Percentiles rank a stretch among this genome's conserved stretches.
These are phyloP conservation scores for Lucifuga dentata DNA, from an alignment of 2,113 vertebrate genomes.

Conservation along the genomic window DNA sequence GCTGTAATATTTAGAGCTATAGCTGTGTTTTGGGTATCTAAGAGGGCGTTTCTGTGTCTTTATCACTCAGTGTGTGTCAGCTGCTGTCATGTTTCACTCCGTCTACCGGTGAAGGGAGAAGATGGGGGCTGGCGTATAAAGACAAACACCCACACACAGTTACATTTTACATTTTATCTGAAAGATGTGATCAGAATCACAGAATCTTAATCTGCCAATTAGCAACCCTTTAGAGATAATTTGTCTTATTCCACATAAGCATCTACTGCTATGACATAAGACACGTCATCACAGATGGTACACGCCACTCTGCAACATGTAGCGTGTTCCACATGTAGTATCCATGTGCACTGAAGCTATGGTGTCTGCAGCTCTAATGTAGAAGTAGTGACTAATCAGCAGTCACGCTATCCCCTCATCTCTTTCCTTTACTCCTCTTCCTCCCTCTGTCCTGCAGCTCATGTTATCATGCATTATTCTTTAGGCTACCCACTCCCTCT, in stretches of 20 bases:
- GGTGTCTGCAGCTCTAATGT: constrained; percentile 10
- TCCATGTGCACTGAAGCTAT: constrained; percentile 5
- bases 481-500: constrained; percentile 80
- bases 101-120: constrained; percentile 1
- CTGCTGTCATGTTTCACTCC: constrained; percentile 40
- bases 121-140: background rate
- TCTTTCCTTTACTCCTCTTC: constrained; percentile 14
- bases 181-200: constrained; percentile 12
- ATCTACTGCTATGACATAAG: no score
- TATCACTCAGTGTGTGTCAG: constrained; percentile 17
- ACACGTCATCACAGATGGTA: no score
- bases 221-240: no score
- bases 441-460: constrained; percentile 33
- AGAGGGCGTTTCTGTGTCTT: constrained; percentile 25
- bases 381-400: constrained; percentile 39
- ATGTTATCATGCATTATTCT: constrained; percentile 58
- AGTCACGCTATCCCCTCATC: background rate
- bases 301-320: background rate
- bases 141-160: constrained; percentile 7
- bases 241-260: no score
- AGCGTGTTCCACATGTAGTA: constrained; percentile 8
- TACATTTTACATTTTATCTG: background rate
- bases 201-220: background rate
- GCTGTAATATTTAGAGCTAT: constrained; percentile 56
- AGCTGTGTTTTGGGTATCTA: constrained; percentile 29